phyloP scores from a whole-genome alignment of 1,140 invertebrate genomes.

The Cherax quadricarinatus region DNA sequence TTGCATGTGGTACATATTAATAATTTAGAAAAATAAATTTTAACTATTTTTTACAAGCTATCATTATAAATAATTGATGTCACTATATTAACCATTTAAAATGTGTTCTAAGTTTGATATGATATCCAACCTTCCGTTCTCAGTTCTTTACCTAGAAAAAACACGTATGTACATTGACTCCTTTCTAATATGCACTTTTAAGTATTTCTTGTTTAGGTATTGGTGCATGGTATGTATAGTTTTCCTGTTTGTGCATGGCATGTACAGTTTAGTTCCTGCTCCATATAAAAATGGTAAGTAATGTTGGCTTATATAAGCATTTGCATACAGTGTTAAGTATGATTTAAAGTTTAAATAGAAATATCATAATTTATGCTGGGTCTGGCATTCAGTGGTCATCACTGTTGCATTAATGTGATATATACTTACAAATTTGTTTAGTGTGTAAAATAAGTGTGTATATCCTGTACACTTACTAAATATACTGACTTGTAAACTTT shows the following conservation, averaged over 20 bases:
- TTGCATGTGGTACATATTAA: no score
- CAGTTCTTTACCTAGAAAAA: not conserved
- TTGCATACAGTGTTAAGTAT: not conserved
- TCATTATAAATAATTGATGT: not conserved
- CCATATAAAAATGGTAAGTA: constrained; percentile 2
- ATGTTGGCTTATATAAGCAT: not conserved
- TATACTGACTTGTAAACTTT: not conserved
- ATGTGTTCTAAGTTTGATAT: not conserved
- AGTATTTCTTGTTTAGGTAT: no score
- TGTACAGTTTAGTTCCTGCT: constrained; percentile 10
- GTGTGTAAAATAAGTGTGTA: constrained; percentile 8
- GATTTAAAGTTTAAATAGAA: not conserved
- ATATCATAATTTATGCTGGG: not conserved
- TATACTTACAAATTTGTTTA: not conserved
- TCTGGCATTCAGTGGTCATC: no score
- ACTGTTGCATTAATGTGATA: no score
- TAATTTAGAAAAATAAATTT: no score
- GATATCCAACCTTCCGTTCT: not conserved
- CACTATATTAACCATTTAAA: not conserved
- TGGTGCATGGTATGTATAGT: not conserved
- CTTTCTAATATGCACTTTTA: not conserved
- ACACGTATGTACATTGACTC: not conserved
- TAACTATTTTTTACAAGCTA: no score
- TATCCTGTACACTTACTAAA: constrained; percentile 21
- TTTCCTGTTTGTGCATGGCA: not conserved